A percentile compares a stretch with the other conserved stretches of the same genome.
Conservation (phyloP, 1,140 invertebrate genomes). For the Platorchestia sp. region DNA sequence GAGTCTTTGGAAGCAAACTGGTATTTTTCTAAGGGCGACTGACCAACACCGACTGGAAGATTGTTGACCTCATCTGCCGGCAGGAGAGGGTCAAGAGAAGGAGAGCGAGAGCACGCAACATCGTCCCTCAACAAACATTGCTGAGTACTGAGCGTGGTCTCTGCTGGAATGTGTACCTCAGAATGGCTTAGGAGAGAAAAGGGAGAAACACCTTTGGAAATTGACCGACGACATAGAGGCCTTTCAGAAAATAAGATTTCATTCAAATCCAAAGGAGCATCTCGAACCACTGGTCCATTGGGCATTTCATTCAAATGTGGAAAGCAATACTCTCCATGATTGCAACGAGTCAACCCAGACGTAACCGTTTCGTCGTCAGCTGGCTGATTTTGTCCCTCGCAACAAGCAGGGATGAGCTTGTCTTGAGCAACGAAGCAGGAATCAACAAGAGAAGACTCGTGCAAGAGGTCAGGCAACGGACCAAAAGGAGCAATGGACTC, state of each 20-base stretch:
- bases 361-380: background rate
- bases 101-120: background rate
- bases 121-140: background rate
- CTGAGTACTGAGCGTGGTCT: background rate
- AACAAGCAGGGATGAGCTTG: background rate
- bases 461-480: background rate
- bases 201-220: background rate
- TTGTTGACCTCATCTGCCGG: too few species aligned
- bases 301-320: background rate
- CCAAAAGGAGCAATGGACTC: background rate
- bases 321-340: background rate
- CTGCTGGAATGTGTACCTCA: background rate
- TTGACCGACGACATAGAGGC: background rate
- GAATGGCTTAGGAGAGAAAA: background rate
- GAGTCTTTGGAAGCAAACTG: background rate
- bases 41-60: too few species aligned
- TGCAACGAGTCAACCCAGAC: background rate
- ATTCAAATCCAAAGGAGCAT: background rate
- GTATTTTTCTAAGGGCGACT: too few species aligned
- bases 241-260: background rate
- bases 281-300: background rate
- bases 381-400: background rate
- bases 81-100: background rate
- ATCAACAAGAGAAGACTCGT: conserved; percentile 26
- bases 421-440: background rate